These are phyloP conservation scores for human (Homo sapiens) DNA, from an alignment of 2,113 vertebrate genomes.

Conservation along the genomic window GRCh38 chrY:57076501-57077000, in stretches of 20 bases:
- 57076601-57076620: neutral
- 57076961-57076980: no score
- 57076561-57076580: neutral
- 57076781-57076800: neutral
- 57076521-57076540: neutral
- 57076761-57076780: neutral
- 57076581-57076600: neutral
- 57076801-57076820: neutral
- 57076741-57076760: neutral
- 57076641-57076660: neutral
- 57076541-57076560: slow-evolving; percentile 25
- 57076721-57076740: neutral
- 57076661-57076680: neutral
- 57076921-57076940: no score
- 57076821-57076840: slow-evolving; percentile 14
- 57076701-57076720: neutral
- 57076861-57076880: neutral
- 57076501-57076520: slow-evolving; percentile 30
- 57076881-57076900: no score
- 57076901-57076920: no score
- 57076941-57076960: no score
- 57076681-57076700: neutral
- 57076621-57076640: slow-evolving; percentile 27
- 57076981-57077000: no score
- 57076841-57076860: neutral